Evolutionary conservation across 2,797 vertebrate genomes (phyloP).

Genomic region (Ambastaia sidthimunki): DNA sequence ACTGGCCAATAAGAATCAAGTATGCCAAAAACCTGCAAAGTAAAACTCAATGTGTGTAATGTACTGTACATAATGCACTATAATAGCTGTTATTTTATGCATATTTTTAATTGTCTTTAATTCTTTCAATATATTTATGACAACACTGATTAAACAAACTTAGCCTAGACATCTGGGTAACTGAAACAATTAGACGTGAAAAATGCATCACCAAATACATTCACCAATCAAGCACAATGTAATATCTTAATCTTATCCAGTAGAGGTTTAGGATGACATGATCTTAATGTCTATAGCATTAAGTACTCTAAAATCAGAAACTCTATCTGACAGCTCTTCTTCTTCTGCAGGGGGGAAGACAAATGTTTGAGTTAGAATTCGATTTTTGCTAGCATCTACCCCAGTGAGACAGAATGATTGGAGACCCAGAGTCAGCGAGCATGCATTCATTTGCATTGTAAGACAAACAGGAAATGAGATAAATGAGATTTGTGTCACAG

Average conservation of each 20-base stretch:
- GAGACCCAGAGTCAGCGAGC: slow-evolving; percentile 22
- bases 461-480: slow-evolving; percentile 72
- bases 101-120: too few relatives aligned
- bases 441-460: slow-evolving; percentile 69
- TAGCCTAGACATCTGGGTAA: too few relatives aligned
- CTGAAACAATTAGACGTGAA: too few relatives aligned
- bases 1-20: too few relatives aligned
- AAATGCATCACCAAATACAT: not conserved
- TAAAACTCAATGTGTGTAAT: too few relatives aligned
- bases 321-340: slow-evolving; percentile 45
- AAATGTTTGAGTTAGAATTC: slow-evolving; percentile 52
- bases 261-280: not conserved
- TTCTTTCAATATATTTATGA: too few relatives aligned
- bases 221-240: not conserved
- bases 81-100: too few relatives aligned
- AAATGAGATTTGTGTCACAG: slow-evolving; percentile 53
- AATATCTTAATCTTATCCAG: slow-evolving; percentile 2
- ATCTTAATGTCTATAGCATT: slow-evolving; percentile 42
- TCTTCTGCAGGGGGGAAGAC: slow-evolving; percentile 45
- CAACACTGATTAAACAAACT: too few relatives aligned
- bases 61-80: too few relatives aligned
- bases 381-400: slow-evolving; percentile 38
- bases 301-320: slow-evolving; percentile 32
- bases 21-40: too few relatives aligned
- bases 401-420: slow-evolving; percentile 45